A percentile compares a stretch with the other conserved stretches of the same genome.
Conservation (phyloP, 2,113 vertebrate species). For the Ceyx margarethae region DNA sequence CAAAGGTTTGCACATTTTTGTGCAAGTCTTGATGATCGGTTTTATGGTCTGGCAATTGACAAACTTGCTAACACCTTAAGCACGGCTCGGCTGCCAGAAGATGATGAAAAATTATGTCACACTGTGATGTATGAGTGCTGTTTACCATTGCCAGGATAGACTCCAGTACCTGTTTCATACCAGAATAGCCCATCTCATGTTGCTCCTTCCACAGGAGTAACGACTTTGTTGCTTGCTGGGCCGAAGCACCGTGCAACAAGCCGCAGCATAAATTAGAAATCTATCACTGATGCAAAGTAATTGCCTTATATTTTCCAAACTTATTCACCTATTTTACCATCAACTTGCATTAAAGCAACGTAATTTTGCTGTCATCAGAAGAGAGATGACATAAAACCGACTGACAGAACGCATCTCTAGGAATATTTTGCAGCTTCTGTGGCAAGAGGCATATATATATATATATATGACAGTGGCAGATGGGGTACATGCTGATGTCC, state of each 20-base stretch:
- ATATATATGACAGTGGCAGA: background rate
- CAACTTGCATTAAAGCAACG: background rate
- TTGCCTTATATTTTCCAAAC: background rate
- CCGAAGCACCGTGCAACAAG: background rate
- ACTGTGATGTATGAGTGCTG: background rate
- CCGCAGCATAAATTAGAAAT: background rate
- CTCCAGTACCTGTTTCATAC: background rate
- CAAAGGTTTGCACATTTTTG: background rate
- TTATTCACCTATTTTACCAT: background rate
- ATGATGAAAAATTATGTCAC: slow-evolving; percentile 50
- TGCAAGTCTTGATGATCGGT: background rate
- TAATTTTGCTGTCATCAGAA: background rate
- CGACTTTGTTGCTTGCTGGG: background rate
- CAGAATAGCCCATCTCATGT: background rate
- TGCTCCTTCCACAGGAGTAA: background rate
- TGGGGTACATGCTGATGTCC: background rate
- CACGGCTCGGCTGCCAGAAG: slow-evolving; percentile 1
- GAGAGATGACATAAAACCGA: background rate
- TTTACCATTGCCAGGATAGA: background rate
- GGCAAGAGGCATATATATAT: background rate
- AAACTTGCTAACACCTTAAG: slow-evolving; percentile 39
- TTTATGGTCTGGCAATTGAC: slow-evolving; percentile 48
- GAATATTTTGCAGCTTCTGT: background rate
- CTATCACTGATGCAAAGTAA: background rate
- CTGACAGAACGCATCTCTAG: background rate